Conservation (phyloP, 1,140 invertebrate species). For the Oedothorax gibbosus region DNA sequence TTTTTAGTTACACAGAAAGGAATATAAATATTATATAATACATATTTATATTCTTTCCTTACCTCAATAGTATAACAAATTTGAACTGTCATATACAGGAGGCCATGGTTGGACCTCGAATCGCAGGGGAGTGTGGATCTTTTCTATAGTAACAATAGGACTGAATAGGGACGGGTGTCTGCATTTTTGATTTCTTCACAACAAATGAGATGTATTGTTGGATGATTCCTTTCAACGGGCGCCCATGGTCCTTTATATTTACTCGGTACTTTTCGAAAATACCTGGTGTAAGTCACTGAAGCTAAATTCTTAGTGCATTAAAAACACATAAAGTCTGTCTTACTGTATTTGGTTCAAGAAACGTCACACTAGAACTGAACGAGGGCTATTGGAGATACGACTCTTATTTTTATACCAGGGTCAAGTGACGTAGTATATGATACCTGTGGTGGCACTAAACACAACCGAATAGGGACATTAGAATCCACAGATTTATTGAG, state of each 20-base stretch:
- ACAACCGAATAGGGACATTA: too few species aligned
- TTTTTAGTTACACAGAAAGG: background rate
- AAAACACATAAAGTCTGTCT: too few species aligned
- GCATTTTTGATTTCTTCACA: conserved; percentile 43
- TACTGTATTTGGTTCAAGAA: too few species aligned
- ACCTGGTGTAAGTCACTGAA: background rate
- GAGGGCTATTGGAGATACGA: too few species aligned
- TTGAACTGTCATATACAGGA: conserved; percentile 38
- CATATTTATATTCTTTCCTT: conserved; percentile 1
- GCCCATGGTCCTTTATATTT: conserved; percentile 24
- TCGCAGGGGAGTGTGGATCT: background rate
- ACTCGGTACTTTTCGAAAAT: background rate
- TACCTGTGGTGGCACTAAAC: too few species aligned
- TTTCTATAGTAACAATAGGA: conserved; percentile 21
- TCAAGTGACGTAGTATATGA: too few species aligned
- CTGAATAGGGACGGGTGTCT: conserved; percentile 44
- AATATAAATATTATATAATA: background rate
- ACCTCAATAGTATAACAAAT: conserved; percentile 30
- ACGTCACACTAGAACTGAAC: too few species aligned
- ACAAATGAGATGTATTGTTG: conserved; percentile 50
- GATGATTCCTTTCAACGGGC: conserved; percentile 6
- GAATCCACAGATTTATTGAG: too few species aligned
- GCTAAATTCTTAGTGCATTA: too few species aligned
- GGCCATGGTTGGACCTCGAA: background rate
- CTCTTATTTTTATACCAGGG: too few species aligned